Base-by-base conservation (phyloP, 1,140 invertebrate genomes). In the Anastrepha obliqua region DNA sequence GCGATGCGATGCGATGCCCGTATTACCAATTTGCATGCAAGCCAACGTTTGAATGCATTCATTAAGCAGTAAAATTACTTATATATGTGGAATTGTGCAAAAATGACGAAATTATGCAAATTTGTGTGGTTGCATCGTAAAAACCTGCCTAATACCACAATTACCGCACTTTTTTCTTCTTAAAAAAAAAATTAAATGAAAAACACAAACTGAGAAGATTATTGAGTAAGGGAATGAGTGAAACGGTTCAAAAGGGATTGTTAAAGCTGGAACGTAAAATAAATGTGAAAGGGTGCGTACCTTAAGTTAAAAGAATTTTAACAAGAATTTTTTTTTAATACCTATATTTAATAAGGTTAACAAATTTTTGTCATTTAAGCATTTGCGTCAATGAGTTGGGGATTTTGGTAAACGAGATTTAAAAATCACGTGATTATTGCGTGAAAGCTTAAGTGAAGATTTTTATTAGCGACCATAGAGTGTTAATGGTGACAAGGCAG, bases 81-180 rank as follows among this genome's bases (percentile, higher is more conserved):
- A 81, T 81, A 81, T 51, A 29, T 29, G 17, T 51, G 74, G 51
- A 44, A 44, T 81, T 55, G 74, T 55, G 74, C 47, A 55, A 81
- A 81, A 81, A 81, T 81, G 51, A 81, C 74, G 74, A 55, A 81
- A 81, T 81, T 81, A 81, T 81, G 74, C 51, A 55, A 81, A 81
- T 81, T 81, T 81, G 13, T 20, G 17, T 0, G 11, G 17, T n/a
- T 17, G n/a, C 8, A 55, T 17, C 15, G 74, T 15, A 13, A 55
- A 81, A 81, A 81, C 74, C 74, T 81, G 74, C 74, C 74, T 51
- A 81, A 81, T 81, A 81, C 47, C 51, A 47, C 51, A 81, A 29
- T 58, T 11, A 81, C 8, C n/a, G 6, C 7, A 51, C 9, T 55
- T 81, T 55, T 55, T 74, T 74, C 8, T 74, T 74, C 67, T 74